A percentile compares a stretch with the other conserved stretches of the same genome.
Conservation (phyloP, 2,888 invertebrate genomes). For the Hoplodrina ambigua region DNA sequence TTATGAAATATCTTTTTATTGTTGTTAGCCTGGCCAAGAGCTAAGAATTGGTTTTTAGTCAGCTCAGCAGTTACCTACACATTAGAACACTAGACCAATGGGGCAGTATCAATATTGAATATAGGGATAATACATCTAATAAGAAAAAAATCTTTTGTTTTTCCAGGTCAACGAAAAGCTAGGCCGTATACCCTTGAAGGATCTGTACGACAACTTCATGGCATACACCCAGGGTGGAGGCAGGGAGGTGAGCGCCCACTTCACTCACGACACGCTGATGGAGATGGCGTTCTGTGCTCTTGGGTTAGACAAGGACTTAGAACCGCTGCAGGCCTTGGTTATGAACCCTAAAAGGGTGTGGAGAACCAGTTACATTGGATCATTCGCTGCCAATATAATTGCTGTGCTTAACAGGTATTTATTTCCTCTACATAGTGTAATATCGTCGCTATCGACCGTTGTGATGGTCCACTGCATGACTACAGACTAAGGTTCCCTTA, state of each 20-base stretch:
- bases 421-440: background rate
- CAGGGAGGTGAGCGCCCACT: constrained; percentile 91
- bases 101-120: too few relatives aligned
- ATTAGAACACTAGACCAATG: too few relatives aligned
- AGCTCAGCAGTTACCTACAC: too few relatives aligned
- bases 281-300: constrained; percentile 92
- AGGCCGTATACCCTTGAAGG: constrained; percentile 92
- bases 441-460: too few relatives aligned
- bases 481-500: too few relatives aligned
- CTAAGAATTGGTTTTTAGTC: too few relatives aligned
- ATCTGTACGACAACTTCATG: constrained; percentile 91
- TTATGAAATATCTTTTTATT: background rate
- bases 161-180: constrained; percentile 91
- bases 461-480: too few relatives aligned
- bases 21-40: too few relatives aligned
- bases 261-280: constrained; percentile 92
- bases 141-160: background rate
- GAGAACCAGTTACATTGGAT: constrained; percentile 92
- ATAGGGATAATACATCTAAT: too few relatives aligned
- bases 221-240: constrained; percentile 66
- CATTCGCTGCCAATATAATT: constrained; percentile 93
- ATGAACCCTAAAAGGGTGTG: constrained; percentile 91
- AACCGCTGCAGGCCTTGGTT: constrained; percentile 88
- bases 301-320: constrained; percentile 88
- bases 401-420: constrained; percentile 93